Base-by-base conservation (phyloP, 2,797 vertebrate species). In the Sebastes minor region DNA sequence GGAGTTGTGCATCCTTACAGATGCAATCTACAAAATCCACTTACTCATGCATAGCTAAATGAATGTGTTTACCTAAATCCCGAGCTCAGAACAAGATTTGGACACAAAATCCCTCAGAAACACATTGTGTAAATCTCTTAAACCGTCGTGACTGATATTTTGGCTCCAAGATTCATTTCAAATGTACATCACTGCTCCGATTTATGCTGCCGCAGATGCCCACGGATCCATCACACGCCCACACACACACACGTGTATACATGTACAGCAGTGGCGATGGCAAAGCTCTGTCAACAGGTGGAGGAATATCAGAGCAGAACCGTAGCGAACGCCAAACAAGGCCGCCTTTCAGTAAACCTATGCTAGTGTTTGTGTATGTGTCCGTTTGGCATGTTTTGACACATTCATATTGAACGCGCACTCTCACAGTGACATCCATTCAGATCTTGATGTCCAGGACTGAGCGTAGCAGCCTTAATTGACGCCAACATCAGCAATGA, bases 221-320 rank as follows among this genome's bases (percentile, higher is more conserved):
- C 25, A n/a, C 28, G 5, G 65, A 81, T 64, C 76, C 70, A 53
- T 68, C 71, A 3, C 49, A 71, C 73, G 3, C 83, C 71, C 64
- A 83, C 83, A 6, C 78, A 38, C 78, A 46, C 82, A 32, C 74
- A 55, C 80, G 25, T 67, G 38, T 12, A 46, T 35, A 33, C 23
- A 22, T 20, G 42, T 22, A 60, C 60, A 23, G 35, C 53, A 70
- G 65, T 11, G 25, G 25, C 6, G 12, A 68, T 16, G 63, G 71
- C 65, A 55, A 71, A 63, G 81, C 81, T 86, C 64, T 55, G n/a
- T 85, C 88, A 91, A 89, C 88, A 87, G 83, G 84, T 90, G 83
- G 65, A 67, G 63, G 55, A 78, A 63, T 74, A 82, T 76, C 61
- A 59, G 65, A 76, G 70, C 59, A 23, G 20, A 75, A 56, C 30